Conservation (phyloP, 2,113 vertebrate genomes). For the Actinemys pallida region DNA sequence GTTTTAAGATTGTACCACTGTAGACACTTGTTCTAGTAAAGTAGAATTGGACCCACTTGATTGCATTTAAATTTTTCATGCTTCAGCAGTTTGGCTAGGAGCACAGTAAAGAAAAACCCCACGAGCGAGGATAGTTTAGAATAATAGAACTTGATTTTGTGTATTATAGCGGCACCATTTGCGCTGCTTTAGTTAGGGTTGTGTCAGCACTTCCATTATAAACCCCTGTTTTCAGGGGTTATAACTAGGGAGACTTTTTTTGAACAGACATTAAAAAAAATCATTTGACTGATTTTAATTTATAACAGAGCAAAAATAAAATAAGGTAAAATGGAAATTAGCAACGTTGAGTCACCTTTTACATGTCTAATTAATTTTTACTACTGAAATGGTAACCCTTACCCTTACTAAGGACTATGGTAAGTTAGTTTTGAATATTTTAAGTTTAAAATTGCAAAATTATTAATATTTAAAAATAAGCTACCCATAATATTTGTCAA, state of each 20-base stretch:
- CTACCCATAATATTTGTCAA: neutral
- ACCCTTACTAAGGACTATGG: neutral
- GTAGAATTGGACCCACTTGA: slow-evolving; percentile 92
- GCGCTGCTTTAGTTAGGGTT: slow-evolving; percentile 83
- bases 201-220: slow-evolving; percentile 14
- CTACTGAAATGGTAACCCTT: neutral
- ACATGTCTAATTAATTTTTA: slow-evolving; percentile 23
- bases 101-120: slow-evolving; percentile 95
- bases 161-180: slow-evolving; percentile 90
- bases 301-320: slow-evolving; percentile 77
- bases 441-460: slow-evolving; percentile 30
- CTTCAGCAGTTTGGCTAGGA: slow-evolving; percentile 98
- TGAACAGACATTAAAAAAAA: slow-evolving; percentile 75
- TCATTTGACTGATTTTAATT: slow-evolving; percentile 79
- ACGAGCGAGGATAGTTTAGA: slow-evolving; percentile 99
- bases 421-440: slow-evolving; percentile 50
- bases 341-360: slow-evolving; percentile 61
- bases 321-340: slow-evolving; percentile 71
- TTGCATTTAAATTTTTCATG: slow-evolving; percentile 93
- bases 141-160: slow-evolving; percentile 99
- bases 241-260: slow-evolving; percentile 83
- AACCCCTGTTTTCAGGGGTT: slow-evolving; percentile 83
- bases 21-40: slow-evolving; percentile 98
- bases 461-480: slow-evolving; percentile 45
- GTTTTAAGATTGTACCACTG: slow-evolving; percentile 96